These are phyloP conservation scores for Tineola bisselliella DNA, from an alignment of 2,888 invertebrate genomes.

Conservation along the genomic window DNA sequence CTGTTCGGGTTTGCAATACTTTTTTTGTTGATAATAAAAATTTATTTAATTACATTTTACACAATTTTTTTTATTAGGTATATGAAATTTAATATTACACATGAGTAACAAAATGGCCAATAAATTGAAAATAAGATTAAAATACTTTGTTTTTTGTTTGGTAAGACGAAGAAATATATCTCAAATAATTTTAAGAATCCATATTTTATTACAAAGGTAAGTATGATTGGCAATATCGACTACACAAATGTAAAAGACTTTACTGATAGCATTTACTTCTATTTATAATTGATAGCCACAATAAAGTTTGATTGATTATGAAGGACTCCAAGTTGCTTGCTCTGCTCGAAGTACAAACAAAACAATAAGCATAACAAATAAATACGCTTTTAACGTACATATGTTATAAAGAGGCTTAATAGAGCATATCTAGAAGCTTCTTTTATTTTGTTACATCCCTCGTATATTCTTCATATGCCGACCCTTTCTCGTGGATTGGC, in stretches of 20 bases:
- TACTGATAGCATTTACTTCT: too few relatives aligned
- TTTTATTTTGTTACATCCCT: slow-evolving; percentile 15
- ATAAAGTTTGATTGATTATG: background rate
- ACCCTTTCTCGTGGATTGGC: slow-evolving; percentile 53
- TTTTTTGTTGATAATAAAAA: background rate
- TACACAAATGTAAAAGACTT: too few relatives aligned
- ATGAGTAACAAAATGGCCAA: background rate
- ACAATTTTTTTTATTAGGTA: background rate
- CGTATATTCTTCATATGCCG: slow-evolving; percentile 25
- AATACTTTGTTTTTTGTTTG: too few relatives aligned
- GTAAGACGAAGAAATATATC: too few relatives aligned
- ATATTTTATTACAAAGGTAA: too few relatives aligned
- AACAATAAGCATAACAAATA: background rate
- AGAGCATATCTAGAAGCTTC: slow-evolving; percentile 15
- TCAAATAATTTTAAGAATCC: too few relatives aligned
- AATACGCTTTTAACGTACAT: slow-evolving; percentile 13
- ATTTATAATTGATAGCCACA: background rate
- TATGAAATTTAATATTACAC: background rate
- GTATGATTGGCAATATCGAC: background rate
- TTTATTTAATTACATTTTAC: background rate
- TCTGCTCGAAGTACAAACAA: background rate
- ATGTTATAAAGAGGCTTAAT: slow-evolving; percentile 14
- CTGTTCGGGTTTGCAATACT: slow-evolving; percentile 14
- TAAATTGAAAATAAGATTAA: too few relatives aligned
- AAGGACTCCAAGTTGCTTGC: background rate